Percentiles rank a stretch among this genome's conserved stretches.
These are phyloP conservation scores for Tinamus major DNA, from an alignment of 2,797 vertebrate species.

Conservation along the genomic window DNA sequence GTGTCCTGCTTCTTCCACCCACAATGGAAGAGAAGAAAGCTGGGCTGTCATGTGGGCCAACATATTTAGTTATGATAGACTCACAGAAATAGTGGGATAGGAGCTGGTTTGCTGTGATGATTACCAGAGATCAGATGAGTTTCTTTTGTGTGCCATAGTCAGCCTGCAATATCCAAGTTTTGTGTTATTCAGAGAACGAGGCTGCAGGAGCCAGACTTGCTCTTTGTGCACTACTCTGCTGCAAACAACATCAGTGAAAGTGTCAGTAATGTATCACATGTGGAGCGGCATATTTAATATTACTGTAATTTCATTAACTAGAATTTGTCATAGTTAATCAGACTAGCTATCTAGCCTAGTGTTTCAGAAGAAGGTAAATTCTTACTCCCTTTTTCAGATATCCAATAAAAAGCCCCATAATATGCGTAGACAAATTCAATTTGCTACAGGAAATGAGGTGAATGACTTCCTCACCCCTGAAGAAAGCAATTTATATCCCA, in stretches of 20 bases:
- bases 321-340: background rate
- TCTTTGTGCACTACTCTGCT: background rate
- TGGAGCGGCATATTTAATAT: background rate
- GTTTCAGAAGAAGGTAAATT: background rate
- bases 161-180: background rate
- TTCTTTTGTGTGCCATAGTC: background rate
- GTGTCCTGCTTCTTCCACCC: fast-evolving
- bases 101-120: background rate
- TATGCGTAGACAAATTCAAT: background rate
- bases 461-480: background rate
- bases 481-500: constrained; percentile 12
- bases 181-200: background rate
- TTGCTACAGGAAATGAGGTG: background rate
- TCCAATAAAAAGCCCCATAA: background rate
- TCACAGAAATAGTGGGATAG: background rate
- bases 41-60: background rate
- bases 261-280: background rate
- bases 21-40: background rate
- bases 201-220: background rate
- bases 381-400: background rate
- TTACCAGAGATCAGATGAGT: background rate
- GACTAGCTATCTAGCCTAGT: background rate
- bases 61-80: background rate
- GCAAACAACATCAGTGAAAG: background rate
- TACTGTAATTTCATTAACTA: constrained; percentile 7